A percentile compares a stretch with the other conserved stretches of the same genome.
Evolutionary conservation across 2,888 invertebrate genomes (phyloP).

Genomic region (Andrena trimmerana): DNA sequence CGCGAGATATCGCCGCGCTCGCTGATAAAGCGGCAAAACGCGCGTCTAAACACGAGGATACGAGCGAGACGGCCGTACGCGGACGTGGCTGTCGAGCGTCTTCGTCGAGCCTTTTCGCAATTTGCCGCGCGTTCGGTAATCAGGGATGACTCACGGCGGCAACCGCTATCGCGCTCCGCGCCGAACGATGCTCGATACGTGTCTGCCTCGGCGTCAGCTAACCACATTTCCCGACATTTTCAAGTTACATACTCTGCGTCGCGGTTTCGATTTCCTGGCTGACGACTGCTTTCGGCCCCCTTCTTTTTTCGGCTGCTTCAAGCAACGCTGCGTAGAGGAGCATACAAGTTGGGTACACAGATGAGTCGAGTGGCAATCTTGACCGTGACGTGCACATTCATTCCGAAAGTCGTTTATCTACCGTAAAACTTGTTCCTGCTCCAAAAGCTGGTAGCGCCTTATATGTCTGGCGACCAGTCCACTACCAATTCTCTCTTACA

Average conservation of each 20-base stretch:
- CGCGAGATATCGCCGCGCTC: slow-evolving; percentile 5
- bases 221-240: not conserved
- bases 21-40: slow-evolving; percentile 22
- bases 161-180: slow-evolving; percentile 32
- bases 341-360: too few species aligned
- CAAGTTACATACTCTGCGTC: not conserved
- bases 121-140: slow-evolving; percentile 55
- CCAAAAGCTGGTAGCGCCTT: too few species aligned
- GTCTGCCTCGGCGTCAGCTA: slow-evolving; percentile 10
- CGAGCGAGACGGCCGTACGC: not conserved
- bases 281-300: too few species aligned
- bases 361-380: too few species aligned
- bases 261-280: not conserved
- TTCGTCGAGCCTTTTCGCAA: slow-evolving; percentile 39
- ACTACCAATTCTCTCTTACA: too few species aligned
- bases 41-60: slow-evolving; percentile 30
- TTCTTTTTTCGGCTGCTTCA: too few species aligned
- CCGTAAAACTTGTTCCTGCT: too few species aligned
- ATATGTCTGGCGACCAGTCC: too few species aligned
- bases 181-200: slow-evolving; percentile 38
- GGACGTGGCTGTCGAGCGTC: slow-evolving; percentile 29
- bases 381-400: too few species aligned
- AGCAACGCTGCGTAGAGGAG: too few species aligned
- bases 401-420: too few species aligned
- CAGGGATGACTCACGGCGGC: slow-evolving; percentile 46